phyloP scores from a whole-genome alignment of 1,140 invertebrate genomes.

The Schmidtea mediterranea region DNA sequence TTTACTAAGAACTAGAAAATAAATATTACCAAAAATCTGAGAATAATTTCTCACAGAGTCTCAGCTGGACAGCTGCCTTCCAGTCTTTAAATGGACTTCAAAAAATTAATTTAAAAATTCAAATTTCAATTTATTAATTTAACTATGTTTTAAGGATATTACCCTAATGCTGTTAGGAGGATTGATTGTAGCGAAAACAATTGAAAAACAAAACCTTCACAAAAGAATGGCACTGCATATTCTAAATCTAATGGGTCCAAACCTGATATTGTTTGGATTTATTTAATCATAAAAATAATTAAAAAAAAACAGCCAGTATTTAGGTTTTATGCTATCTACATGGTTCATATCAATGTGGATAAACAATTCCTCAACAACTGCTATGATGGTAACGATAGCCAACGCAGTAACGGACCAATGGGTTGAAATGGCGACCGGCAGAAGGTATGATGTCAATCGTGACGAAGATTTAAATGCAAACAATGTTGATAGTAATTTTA shows the following conservation, averaged over 20 bases:
- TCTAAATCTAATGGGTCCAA: conserved; percentile 40
- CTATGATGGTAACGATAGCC: conserved; percentile 26
- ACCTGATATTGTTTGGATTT: not conserved
- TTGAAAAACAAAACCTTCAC: conserved; percentile 55
- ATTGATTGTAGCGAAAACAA: conserved; percentile 49
- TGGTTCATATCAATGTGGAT: conserved; percentile 30
- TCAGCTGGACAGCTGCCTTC: too few species aligned
- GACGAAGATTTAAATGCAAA: too few species aligned
- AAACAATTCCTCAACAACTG: conserved; percentile 26
- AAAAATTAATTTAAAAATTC: too few species aligned
- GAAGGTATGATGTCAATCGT: too few species aligned
- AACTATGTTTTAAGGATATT: conserved; percentile 32
- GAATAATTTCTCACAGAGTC: too few species aligned
- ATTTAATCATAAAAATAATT: not conserved
- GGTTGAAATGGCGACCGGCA: too few species aligned
- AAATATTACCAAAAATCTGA: too few species aligned
- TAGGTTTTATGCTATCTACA: conserved; percentile 24
- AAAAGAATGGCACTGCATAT: conserved; percentile 50
- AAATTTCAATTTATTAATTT: too few species aligned
- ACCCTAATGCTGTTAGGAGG: conserved; percentile 49
- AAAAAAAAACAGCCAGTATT: conserved; percentile 14
- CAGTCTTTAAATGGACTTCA: too few species aligned
- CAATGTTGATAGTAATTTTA: too few species aligned
- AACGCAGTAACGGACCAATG: conserved; percentile 13
- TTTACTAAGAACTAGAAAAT: too few species aligned